Conservation (phyloP, 2,888 invertebrate genomes). For the Eupsilia transversa region DNA sequence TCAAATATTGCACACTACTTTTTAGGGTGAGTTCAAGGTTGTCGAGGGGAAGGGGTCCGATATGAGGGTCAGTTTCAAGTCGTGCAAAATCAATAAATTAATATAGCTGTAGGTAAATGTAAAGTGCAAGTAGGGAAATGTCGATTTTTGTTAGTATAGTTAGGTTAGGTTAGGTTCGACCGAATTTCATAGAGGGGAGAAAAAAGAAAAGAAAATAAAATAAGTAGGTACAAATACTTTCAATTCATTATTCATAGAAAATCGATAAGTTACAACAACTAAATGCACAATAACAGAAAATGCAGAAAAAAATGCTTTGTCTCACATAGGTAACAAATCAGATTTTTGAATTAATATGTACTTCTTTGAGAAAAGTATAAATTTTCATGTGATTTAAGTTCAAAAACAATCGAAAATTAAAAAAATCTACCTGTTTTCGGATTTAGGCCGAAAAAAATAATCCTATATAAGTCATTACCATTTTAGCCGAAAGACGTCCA, state of each 20-base stretch:
- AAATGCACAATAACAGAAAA: neutral
- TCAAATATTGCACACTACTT: slow-evolving; percentile 30
- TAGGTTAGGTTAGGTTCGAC: neutral
- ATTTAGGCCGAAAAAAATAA: neutral
- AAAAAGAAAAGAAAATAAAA: neutral
- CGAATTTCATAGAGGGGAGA: neutral
- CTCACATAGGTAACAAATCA: neutral
- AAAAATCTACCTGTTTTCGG: neutral
- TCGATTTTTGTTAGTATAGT: neutral
- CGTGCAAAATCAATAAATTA: slow-evolving; percentile 33
- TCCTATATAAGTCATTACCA: no score
- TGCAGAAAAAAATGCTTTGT: neutral
- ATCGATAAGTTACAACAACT: neutral
- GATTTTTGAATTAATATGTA: neutral
- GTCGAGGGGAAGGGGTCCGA: slow-evolving; percentile 13
- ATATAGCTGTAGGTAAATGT: neutral
- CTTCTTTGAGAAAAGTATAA: neutral
- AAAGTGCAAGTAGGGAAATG: neutral
- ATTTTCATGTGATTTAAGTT: neutral
- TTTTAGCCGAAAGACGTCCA: neutral
- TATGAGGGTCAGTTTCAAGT: slow-evolving; percentile 16
- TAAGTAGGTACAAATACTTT: neutral
- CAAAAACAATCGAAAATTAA: neutral
- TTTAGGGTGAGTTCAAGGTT: slow-evolving; percentile 44
- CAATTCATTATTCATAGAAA: neutral